These are phyloP conservation scores for Glareola pratincola DNA, from an alignment of 2,113 vertebrate species.

Conservation along the genomic window DNA sequence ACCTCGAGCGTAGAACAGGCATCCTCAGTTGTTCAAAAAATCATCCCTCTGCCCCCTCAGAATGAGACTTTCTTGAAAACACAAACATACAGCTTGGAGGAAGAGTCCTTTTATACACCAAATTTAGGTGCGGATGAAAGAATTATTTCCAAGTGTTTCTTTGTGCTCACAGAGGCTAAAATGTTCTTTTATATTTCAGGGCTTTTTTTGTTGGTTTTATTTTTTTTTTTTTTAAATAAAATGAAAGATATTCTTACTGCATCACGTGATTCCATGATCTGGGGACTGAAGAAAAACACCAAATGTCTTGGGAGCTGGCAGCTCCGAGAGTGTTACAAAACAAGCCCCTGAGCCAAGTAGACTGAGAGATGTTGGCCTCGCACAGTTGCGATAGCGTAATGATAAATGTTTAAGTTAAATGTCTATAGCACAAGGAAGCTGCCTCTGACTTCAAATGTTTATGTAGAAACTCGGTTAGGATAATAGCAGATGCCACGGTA, in stretches of 20 bases:
- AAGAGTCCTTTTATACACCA: neutral
- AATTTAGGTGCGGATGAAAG: neutral
- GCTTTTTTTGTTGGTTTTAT: neutral
- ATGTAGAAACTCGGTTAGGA: neutral
- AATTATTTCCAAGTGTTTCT: neutral
- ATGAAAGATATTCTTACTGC: slow-evolving; percentile 25
- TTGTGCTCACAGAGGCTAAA: neutral
- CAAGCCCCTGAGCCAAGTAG: slow-evolving; percentile 58
- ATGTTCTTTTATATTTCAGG: neutral
- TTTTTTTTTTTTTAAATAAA: neutral
- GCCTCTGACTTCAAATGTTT: slow-evolving; percentile 15
- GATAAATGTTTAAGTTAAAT: slow-evolving; percentile 65
- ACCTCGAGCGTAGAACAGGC: neutral
- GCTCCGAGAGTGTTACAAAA: slow-evolving; percentile 59
- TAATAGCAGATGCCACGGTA: neutral
- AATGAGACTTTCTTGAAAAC: neutral
- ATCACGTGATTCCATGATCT: slow-evolving; percentile 3
- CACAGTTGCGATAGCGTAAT: neutral
- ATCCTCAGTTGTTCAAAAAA: neutral
- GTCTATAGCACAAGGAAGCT: slow-evolving; percentile 25
- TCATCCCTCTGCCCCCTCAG: neutral
- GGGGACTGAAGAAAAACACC: slow-evolving; percentile 65
- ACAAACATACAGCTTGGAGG: neutral
- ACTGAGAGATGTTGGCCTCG: slow-evolving; percentile 47
- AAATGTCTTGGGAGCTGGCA: slow-evolving; percentile 69